Percentiles rank a stretch among this genome's conserved stretches.
Conservation (phyloP, 2,888 invertebrate genomes). For the Pogonocherus hispidulus region DNA sequence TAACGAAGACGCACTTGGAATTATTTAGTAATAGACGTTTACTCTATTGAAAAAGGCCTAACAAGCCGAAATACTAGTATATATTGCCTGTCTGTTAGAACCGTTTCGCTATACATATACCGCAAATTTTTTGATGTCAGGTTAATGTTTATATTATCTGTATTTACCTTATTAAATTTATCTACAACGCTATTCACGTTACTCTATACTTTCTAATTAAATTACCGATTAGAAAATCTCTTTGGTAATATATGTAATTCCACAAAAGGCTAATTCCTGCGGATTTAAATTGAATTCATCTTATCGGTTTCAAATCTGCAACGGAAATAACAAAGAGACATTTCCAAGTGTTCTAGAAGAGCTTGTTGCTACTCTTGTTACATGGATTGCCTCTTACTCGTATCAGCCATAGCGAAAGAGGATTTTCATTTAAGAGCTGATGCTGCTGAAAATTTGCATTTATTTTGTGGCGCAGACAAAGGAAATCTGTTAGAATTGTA, state of each 20-base stretch:
- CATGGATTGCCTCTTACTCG: conserved; percentile 21
- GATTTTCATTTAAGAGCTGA: conserved; percentile 3
- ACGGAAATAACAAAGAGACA: conserved; percentile 10
- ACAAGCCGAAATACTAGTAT: too few species aligned
- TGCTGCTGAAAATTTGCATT: conserved; percentile 17
- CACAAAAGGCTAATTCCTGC: neutral
- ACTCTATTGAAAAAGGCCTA: too few species aligned
- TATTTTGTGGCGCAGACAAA: conserved; percentile 6
- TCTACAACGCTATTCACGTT: too few species aligned
- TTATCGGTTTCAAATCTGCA: conserved; percentile 5
- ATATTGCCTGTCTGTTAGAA: too few species aligned
- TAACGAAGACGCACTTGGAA: too few species aligned
- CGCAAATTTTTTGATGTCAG: too few species aligned
- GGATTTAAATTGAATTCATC: conserved; percentile 3
- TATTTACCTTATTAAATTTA: too few species aligned
- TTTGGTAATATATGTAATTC: neutral
- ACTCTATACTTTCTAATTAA: too few species aligned
- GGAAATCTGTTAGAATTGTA: neutral
- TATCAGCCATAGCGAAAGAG: conserved; percentile 1
- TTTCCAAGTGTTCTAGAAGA: neutral
- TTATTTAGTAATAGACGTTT: too few species aligned
- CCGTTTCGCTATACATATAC: too few species aligned
- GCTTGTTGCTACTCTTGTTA: conserved; percentile 15
- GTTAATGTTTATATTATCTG: too few species aligned
- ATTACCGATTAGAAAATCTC: too few species aligned